Evolutionary conservation across 2,888 invertebrate species (phyloP).

Genomic region (Lepeophtheirus nordmannii): DNA sequence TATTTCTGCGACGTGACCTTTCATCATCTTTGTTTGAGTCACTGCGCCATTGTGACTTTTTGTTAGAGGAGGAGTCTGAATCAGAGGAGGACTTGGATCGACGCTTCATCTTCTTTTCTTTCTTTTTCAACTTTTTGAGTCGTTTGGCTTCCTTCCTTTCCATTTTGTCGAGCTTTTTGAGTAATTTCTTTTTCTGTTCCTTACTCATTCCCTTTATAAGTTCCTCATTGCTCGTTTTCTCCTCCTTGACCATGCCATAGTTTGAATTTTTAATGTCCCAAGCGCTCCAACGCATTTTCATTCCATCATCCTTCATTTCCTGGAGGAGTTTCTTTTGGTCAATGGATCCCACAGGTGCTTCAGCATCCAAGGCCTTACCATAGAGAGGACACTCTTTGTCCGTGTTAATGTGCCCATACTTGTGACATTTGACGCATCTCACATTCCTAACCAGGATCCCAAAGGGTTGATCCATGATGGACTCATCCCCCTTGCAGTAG

Average conservation of each 20-base stretch:
- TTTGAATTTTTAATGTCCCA: constrained; percentile 35
- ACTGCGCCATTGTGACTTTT: background rate
- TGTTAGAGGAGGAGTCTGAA: background rate
- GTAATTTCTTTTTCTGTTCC: constrained; percentile 68
- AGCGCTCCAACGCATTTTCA: constrained; percentile 60
- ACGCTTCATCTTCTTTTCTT: constrained; percentile 24
- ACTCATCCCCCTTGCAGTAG: constrained; percentile 84
- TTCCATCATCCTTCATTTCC: constrained; percentile 80
- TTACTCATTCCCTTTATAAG: constrained; percentile 16
- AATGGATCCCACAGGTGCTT: constrained; percentile 33
- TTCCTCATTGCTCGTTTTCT: background rate
- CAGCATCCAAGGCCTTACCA: constrained; percentile 53
- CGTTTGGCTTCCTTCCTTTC: constrained; percentile 29
- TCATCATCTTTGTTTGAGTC: background rate
- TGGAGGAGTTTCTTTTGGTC: constrained; percentile 60
- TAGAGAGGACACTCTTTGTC: constrained; percentile 82
- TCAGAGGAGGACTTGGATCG: constrained; percentile 8
- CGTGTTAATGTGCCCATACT: constrained; percentile 97
- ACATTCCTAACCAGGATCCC: constrained; percentile 95
- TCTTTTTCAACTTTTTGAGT: constrained; percentile 27
- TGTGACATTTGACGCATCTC: constrained; percentile 94
- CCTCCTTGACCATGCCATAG: constrained; percentile 4
- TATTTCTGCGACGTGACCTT: background rate
- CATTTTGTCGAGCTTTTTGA: constrained; percentile 41
- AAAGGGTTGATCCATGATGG: constrained; percentile 94